These are phyloP conservation scores for Drosophila repletoides DNA, from an alignment of 1,140 invertebrate genomes.

Conservation along the genomic window DNA sequence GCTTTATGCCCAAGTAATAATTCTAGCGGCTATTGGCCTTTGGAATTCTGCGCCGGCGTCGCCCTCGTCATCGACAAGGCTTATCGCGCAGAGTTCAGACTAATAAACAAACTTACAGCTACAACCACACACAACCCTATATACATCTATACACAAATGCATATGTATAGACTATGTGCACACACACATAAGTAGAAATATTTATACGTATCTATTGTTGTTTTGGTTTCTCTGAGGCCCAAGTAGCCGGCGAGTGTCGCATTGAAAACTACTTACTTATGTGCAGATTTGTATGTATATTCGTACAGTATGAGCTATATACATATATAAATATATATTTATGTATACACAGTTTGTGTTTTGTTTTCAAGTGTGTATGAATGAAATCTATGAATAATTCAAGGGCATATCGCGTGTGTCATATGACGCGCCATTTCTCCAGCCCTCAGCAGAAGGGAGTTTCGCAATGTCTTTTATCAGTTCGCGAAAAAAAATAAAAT, in stretches of 20 bases:
- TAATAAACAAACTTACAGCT: conserved; percentile 21
- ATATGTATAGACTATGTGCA: conserved; percentile 3
- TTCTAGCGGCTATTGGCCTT: conserved; percentile 72
- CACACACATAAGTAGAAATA: neutral
- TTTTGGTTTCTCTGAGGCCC: conserved; percentile 14
- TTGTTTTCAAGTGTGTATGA: conserved; percentile 26
- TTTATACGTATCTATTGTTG: conserved; percentile 16
- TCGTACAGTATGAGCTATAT: neutral
- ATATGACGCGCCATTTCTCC: neutral
- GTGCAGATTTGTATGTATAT: too few relatives aligned
- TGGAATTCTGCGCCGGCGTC: conserved; percentile 32
- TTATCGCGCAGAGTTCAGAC: conserved; percentile 58
- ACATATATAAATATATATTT: neutral
- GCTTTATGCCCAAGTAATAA: neutral
- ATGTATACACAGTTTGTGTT: neutral
- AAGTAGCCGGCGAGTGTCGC: conserved; percentile 20
- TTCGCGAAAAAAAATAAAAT: neutral
- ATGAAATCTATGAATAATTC: conserved; percentile 51
- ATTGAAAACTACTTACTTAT: conserved; percentile 6
- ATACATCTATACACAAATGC: neutral
- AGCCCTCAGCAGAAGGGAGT: neutral
- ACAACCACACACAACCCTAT: conserved; percentile 1
- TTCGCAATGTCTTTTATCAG: conserved; percentile 28
- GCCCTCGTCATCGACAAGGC: conserved; percentile 58
- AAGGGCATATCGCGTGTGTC: conserved; percentile 37